Conservation (phyloP, 2,113 vertebrate genomes). For the Cairina moschata region DNA sequence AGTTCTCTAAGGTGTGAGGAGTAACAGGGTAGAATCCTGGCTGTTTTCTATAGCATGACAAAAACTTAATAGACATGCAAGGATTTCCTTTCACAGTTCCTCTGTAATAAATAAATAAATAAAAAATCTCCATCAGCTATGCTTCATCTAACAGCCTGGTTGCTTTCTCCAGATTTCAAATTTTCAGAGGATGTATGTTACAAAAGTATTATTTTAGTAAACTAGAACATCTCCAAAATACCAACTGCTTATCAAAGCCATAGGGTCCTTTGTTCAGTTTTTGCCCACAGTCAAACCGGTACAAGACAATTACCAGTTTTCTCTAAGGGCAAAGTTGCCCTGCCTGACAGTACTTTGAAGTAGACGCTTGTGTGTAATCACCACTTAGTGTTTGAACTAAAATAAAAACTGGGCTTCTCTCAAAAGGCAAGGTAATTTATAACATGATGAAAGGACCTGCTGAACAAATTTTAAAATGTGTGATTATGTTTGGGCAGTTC, state of each 20-base stretch:
- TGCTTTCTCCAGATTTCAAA: background rate
- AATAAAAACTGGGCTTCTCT: background rate
- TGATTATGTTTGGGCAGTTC: background rate
- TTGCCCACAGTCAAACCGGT: background rate
- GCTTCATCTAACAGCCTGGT: background rate
- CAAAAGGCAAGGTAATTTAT: background rate
- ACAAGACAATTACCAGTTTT: background rate
- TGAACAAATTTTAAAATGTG: background rate
- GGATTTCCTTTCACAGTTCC: background rate
- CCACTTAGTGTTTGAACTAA: background rate
- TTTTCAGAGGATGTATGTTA: background rate
- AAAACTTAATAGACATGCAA: background rate
- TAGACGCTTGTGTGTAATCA: background rate
- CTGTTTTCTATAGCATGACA: background rate
- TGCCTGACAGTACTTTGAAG: background rate
- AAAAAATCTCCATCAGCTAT: background rate
- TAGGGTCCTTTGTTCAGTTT: background rate
- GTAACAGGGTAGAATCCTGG: background rate
- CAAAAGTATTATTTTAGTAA: background rate
- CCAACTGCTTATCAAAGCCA: background rate
- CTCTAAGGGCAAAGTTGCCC: background rate
- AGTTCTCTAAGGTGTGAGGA: background rate
- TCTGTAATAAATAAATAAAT: background rate
- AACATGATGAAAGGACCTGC: background rate
- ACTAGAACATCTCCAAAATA: background rate